Base-by-base conservation (phyloP, 2,888 invertebrate genomes). In the Villa cingulata region DNA sequence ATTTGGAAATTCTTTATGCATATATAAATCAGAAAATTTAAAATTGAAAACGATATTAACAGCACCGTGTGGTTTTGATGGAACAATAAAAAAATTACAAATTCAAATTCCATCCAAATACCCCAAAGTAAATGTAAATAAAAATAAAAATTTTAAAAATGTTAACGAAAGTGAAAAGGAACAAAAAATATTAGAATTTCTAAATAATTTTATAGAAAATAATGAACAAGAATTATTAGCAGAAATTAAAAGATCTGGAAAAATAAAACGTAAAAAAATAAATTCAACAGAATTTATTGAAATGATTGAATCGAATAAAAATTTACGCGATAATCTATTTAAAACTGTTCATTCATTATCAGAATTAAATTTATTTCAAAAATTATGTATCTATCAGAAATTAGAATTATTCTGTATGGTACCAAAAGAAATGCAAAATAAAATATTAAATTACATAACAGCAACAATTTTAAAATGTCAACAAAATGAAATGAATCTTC, bases 1-100 rank as follows among this genome's bases (percentile, higher is more conserved):
- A 12, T 87, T 81, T 67, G 77, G 72, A 27, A 70, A 75, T 19
- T 73, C 74, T 10, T 62, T 86, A 41, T 86, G 86, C 1, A 64
- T 84, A 20, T 88, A 85, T 80, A 72, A 75, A 52, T 74, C 81
- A 0, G 74, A 77, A 41, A 70, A 70, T 2, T 71, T 75, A 48
- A 70, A 74, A 43, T 58, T 81, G n/a, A 74, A 76, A 58, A 73
- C 74, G 45, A 75, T 76, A 2, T 62, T 83, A 3, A 62, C 59
- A 41, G 58, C 65, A 6, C 56, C 63, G 1, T 56, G 58, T 3
- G 59, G 59, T 7, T 53, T 57, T 23, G 65, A 66, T 57, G 69
- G 70, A 1, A 59, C 57, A 3, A 43, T 63, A n/a, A 55, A 56
- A 17, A 63, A 65, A 48, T 62, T 63, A 1, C 62, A 64, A 46